A percentile compares a stretch with the other conserved stretches of the same genome.
Conservation (phyloP, 2,113 vertebrate genomes). For the Abramis brama region DNA sequence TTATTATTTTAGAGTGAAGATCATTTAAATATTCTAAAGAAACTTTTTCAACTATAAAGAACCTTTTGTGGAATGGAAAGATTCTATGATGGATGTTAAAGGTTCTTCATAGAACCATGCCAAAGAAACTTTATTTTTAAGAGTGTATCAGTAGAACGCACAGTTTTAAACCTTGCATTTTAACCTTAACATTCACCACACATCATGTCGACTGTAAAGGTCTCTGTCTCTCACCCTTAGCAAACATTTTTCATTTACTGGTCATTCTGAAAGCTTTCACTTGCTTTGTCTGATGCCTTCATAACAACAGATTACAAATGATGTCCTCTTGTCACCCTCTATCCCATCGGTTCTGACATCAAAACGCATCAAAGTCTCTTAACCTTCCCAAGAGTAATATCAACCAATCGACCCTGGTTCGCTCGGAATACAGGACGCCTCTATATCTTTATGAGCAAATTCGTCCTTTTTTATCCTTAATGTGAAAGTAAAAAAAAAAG, state of each 20-base stretch:
- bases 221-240: not conserved
- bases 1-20: too few relatives aligned
- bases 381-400: slow-evolving; percentile 40
- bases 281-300: slow-evolving; percentile 41
- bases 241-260: slow-evolving; percentile 5
- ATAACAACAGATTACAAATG: slow-evolving; percentile 57
- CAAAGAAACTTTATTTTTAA: too few relatives aligned
- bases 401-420: slow-evolving; percentile 30
- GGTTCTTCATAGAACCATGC: too few relatives aligned
- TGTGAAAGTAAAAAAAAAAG: not conserved
- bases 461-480: slow-evolving; percentile 9
- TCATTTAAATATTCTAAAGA: too few relatives aligned
- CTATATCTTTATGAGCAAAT: slow-evolving; percentile 29
- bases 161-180: not conserved
- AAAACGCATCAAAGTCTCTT: slow-evolving; percentile 37
- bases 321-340: slow-evolving; percentile 45
- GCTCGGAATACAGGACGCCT: not conserved
- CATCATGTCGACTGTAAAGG: slow-evolving; percentile 7
- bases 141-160: not conserved
- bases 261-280: slow-evolving; percentile 31
- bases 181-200: slow-evolving; percentile 1
- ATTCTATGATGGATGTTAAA: too few relatives aligned
- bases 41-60: too few relatives aligned
- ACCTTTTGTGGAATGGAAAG: too few relatives aligned
- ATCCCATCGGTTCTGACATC: slow-evolving; percentile 43